Base-by-base conservation (phyloP, 2,888 invertebrate species). In the Ophion ellenae region DNA sequence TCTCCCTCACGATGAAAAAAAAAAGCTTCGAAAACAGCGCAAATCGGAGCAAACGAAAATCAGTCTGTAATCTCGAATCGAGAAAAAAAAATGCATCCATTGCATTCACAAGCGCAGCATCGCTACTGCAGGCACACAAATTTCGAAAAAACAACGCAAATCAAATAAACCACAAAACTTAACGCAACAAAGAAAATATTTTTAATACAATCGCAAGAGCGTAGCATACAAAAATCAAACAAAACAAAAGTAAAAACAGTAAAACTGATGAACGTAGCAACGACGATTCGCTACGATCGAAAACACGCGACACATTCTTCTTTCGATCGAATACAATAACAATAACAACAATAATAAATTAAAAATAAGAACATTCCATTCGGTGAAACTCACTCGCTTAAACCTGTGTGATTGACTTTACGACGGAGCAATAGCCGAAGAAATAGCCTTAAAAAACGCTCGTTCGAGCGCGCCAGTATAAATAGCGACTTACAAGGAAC, bases 141-240 rank as follows among this genome's bases (percentile, higher is more conserved):
- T 53, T 59, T 17, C 36, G 64, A 67, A 57, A 53, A 24, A 36
- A 14, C 36, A 40, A 64, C 20, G 59, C 24, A 32, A 74, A 61
- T 36, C 59, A 47, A 70, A 79, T 61, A 20, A 83, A 82, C 17
- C 40, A 69, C 64, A 70, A 61, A 57, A 69, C 28, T 74, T 20
- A 82, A 84, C 80, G 82, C 69, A 86, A 87, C 83, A 10, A 86
- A 83, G 9, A 82, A 28, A 69, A 61, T 47, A 81, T 77, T 67
- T 86, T 86, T 71, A 81, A 69, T 69, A 20, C 3, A 74, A 64
- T 85, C 74, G 79, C 78, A 64, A 73, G 63, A 81, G 24, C 59
- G 73, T 77, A 63, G 74, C 45, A 40, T 87, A 80, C 73, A 87
- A 87, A 85, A 83, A 86, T 6, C 32, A 77, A 71, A 59, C 47